Evolutionary conservation across 2,888 invertebrate genomes (phyloP).

Genomic region (Patella depressa): DNA sequence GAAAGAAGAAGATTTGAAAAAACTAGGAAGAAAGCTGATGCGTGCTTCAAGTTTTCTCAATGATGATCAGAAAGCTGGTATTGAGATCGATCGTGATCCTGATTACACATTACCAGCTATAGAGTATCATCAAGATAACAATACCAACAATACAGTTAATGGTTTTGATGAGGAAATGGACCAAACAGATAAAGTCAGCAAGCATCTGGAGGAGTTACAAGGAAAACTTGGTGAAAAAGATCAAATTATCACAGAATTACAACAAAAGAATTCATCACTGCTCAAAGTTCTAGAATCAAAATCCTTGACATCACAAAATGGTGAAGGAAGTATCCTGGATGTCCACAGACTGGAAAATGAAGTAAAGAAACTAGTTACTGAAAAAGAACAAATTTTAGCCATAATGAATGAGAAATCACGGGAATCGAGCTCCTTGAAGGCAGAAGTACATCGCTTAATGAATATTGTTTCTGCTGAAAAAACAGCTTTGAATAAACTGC

Average conservation of each 20-base stretch:
- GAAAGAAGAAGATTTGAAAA: conserved; percentile 46
- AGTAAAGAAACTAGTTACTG: conserved; percentile 56
- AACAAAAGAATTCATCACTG: conserved; percentile 61
- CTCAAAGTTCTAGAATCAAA: conserved; percentile 64
- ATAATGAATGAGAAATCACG: conserved; percentile 71
- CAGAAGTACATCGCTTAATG: conserved; percentile 70
- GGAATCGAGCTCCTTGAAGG: conserved; percentile 68
- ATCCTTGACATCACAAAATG: conserved; percentile 42
- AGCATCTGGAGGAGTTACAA: conserved; percentile 53
- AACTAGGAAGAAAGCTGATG: conserved; percentile 40
- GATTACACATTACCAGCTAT: conserved; percentile 35
- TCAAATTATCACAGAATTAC: conserved; percentile 60
- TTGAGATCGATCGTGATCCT: conserved; percentile 27
- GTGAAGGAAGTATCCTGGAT: conserved; percentile 53
- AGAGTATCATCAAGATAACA: conserved; percentile 40
- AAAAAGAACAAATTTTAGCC: conserved; percentile 70
- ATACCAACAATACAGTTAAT: conserved; percentile 1
- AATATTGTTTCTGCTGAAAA: conserved; percentile 68
- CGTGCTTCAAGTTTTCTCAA: conserved; percentile 33
- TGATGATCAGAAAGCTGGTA: conserved; percentile 35
- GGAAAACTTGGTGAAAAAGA: conserved; percentile 61
- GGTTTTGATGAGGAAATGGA: conserved; percentile 20
- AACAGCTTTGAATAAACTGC: conserved; percentile 67
- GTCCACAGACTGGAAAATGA: conserved; percentile 64
- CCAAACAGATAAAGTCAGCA: conserved; percentile 26